These are phyloP conservation scores for Belonocnema kinseyi DNA, from an alignment of 1,140 invertebrate species.

Conservation along the genomic window DNA sequence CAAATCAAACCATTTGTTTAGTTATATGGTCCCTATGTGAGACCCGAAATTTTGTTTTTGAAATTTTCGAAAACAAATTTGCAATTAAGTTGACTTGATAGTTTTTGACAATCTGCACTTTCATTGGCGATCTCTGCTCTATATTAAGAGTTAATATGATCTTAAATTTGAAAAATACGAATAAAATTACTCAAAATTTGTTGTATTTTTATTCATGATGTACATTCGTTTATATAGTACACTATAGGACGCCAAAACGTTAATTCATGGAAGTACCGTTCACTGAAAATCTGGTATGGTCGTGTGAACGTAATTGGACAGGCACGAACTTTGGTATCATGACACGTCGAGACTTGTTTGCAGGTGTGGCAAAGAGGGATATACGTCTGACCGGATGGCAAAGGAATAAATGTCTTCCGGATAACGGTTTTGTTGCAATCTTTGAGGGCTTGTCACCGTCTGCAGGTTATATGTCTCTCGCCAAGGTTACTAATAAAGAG, in stretches of 20 bases:
- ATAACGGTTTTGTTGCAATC: conserved; percentile 64
- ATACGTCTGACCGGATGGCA: conserved; percentile 40
- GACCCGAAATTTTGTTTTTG: too few species aligned
- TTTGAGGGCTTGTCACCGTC: conserved; percentile 45
- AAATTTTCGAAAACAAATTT: too few species aligned
- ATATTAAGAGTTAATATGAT: too few species aligned
- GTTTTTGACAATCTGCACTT: too few species aligned
- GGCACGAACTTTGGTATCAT: conserved; percentile 17
- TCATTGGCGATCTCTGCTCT: too few species aligned
- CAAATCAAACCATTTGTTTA: too few species aligned
- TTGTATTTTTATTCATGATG: too few species aligned
- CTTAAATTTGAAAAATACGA: too few species aligned
- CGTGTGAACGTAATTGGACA: conserved; percentile 19
- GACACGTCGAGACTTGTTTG: conserved; percentile 12
- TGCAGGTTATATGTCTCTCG: conserved; percentile 50
- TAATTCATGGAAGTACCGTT: conserved; percentile 1
- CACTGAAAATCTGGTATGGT: not conserved
- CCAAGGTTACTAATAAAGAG: conserved; percentile 49
- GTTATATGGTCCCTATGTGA: too few species aligned
- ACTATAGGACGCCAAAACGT: not conserved
- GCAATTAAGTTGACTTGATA: too few species aligned
- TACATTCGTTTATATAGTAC: not conserved
- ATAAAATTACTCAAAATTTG: too few species aligned
- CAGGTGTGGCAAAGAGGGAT: conserved; percentile 36
- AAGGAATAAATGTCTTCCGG: conserved; percentile 59